Evolutionary conservation across 2,113 vertebrate genomes (phyloP).

Genomic region (Catharus bicknelli): DNA sequence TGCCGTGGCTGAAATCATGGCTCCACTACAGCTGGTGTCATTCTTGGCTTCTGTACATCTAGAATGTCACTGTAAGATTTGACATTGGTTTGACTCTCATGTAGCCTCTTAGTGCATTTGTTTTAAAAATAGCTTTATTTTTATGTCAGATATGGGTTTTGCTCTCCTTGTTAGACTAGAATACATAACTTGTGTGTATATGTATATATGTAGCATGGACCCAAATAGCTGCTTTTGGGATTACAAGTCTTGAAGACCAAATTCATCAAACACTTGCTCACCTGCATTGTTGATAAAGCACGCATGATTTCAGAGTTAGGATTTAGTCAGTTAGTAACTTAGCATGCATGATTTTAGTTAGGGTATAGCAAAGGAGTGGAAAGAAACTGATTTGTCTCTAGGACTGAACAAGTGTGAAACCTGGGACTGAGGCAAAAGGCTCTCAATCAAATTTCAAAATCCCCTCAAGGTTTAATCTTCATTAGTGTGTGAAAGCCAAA

Average conservation of each 20-base stretch:
- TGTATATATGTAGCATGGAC: background rate
- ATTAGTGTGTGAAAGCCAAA: background rate
- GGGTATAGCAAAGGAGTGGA: background rate
- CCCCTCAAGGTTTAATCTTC: background rate
- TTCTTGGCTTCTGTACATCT: background rate
- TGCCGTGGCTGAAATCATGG: background rate
- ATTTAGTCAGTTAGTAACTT: too few species aligned
- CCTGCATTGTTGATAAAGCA: background rate
- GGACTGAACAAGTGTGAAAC: background rate
- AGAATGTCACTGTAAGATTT: background rate
- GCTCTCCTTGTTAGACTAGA: background rate
- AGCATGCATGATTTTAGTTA: background rate
- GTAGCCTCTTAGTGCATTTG: background rate
- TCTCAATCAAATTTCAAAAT: background rate
- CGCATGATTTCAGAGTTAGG: too few species aligned
- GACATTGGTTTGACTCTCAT: background rate
- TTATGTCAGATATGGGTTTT: background rate
- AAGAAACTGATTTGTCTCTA: background rate
- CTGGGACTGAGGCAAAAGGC: background rate
- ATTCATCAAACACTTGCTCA: background rate
- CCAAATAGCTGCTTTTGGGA: background rate
- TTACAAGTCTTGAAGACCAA: background rate
- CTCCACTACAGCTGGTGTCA: background rate
- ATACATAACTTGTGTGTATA: background rate
- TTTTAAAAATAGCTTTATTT: background rate